Percentiles rank a stretch among this genome's conserved stretches.
These are phyloP conservation scores for Gorsachius goisagi DNA, from an alignment of 2,113 vertebrate genomes.

Conservation along the genomic window DNA sequence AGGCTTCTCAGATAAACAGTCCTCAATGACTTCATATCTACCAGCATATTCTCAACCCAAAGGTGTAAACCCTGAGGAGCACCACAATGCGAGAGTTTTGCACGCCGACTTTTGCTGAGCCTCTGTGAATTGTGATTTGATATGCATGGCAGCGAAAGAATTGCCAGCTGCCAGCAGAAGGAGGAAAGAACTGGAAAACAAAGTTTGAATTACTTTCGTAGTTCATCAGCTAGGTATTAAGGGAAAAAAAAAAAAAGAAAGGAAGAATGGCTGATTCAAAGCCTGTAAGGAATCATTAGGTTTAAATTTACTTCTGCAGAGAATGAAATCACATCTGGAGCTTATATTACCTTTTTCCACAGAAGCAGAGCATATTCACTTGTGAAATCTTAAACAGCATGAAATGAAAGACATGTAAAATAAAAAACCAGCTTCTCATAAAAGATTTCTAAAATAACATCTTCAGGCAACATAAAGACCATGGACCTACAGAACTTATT, in stretches of 20 bases:
- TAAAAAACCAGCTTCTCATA: neutral
- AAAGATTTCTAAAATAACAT: neutral
- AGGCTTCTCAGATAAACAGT: neutral
- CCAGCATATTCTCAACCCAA: neutral
- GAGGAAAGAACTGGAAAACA: neutral
- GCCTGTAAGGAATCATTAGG: neutral
- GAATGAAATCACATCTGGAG: constrained; percentile 47
- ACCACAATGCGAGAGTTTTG: accelerated
- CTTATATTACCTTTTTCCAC: constrained; percentile 13
- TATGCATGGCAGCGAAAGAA: neutral
- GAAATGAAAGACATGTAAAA: neutral
- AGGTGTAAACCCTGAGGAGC: neutral
- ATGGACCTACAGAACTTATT: neutral
- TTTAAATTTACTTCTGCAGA: constrained; percentile 28
- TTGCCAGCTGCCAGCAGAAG: neutral
- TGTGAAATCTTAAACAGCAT: constrained; percentile 26
- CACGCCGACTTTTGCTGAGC: neutral
- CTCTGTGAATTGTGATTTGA: neutral
- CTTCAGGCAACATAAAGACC: neutral
- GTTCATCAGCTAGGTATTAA: neutral
- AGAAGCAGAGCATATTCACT: constrained; percentile 36
- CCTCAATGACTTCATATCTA: neutral
- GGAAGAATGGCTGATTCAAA: neutral
- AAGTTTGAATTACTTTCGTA: neutral
- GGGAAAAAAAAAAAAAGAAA: neutral